Evolutionary conservation across 2,888 invertebrate species (phyloP), one percentile per base, ranked within the genome.

Genomic region (Hirtodrosophila cameraria): DNA sequence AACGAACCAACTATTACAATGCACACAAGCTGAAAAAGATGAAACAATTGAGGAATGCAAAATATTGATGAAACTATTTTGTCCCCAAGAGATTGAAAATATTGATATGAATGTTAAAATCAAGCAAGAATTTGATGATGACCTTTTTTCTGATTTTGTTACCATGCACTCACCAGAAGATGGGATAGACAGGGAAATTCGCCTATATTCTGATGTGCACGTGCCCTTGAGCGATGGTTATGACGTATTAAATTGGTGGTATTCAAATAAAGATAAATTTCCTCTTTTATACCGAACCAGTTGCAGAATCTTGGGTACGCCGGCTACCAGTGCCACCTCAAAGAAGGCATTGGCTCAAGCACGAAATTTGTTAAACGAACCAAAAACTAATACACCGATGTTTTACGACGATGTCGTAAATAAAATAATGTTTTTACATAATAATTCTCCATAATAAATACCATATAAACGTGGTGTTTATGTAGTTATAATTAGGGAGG

Each of bases 111-210:
- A 50, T 13, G 8, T 52, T 7, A 6, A 4, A 5, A 38, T 36
- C 11, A 52, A 35, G 12, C 36, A 43, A 8, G 28, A 43, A 12
- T 12, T 58, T 9, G 31, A 52, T 9, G 50, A 54, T 4, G 53
- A 54, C 36, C 28, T 52, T 5, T 58, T 58, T 13, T 58, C 52
- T 1, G 36, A 52, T 31, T 58, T 54, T 7, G n/a, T 53, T n/a
- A n/a, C 9, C 2, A 6, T 11, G n/a, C 28, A 16, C 2, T 23
- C 23, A 13, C n/a, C n/a, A 5, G 36, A 43, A 2, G 55, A 55
- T 38, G 11, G 3, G 9, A 36, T 58, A 1, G 12, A n/a, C 2
- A 43, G 13, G 31, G 20, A 59, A 43, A 20, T 58, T 16, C 30
- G 36, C 2, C 31, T 30, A 20, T 50, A 62, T 25, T 39, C 31